Percentiles rank a stretch among this genome's conserved stretches.
Evolutionary conservation across 2,888 invertebrate species (phyloP).

Genomic region (Opisthograptis luteolata): DNA sequence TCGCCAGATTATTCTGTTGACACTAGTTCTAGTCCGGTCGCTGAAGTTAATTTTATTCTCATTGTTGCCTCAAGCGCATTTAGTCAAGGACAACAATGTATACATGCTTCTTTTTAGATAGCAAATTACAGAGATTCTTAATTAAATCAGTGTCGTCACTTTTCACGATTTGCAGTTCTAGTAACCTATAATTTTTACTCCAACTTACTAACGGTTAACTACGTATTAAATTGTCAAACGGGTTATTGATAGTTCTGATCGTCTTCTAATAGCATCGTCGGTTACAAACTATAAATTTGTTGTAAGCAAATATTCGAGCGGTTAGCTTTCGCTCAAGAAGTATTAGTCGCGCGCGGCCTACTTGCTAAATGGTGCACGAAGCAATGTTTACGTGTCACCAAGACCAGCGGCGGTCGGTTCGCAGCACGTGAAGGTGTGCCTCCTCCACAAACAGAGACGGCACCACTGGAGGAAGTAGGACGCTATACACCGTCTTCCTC

Average conservation of each 20-base stretch:
- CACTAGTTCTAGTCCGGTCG: slow-evolving; percentile 9
- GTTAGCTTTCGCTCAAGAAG: slow-evolving; percentile 53
- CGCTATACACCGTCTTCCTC: slow-evolving; percentile 1
- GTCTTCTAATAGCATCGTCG: too few species aligned
- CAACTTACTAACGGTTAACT: too few species aligned
- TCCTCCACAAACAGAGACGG: slow-evolving; percentile 15
- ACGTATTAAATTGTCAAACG: too few species aligned
- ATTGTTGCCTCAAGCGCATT: slow-evolving; percentile 28
- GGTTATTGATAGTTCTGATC: too few species aligned
- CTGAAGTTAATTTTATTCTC: slow-evolving; percentile 21
- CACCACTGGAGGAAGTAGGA: neutral
- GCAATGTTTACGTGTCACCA: slow-evolving; percentile 68
- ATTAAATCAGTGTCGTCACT: slow-evolving; percentile 4
- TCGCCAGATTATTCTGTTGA: slow-evolving; percentile 18
- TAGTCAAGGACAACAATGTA: slow-evolving; percentile 29
- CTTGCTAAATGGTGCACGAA: slow-evolving; percentile 71
- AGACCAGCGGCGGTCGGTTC: slow-evolving; percentile 40
- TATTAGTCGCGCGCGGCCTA: slow-evolving; percentile 63
- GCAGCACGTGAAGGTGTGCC: slow-evolving; percentile 44
- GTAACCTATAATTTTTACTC: neutral
- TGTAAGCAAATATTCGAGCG: slow-evolving; percentile 21
- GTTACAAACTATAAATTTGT: neutral
- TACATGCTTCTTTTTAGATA: slow-evolving; percentile 4
- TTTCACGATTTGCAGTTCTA: neutral
- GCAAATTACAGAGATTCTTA: slow-evolving; percentile 4